These are phyloP conservation scores for Chromis chromis DNA, from an alignment of 2,797 vertebrate species.

Conservation along the genomic window DNA sequence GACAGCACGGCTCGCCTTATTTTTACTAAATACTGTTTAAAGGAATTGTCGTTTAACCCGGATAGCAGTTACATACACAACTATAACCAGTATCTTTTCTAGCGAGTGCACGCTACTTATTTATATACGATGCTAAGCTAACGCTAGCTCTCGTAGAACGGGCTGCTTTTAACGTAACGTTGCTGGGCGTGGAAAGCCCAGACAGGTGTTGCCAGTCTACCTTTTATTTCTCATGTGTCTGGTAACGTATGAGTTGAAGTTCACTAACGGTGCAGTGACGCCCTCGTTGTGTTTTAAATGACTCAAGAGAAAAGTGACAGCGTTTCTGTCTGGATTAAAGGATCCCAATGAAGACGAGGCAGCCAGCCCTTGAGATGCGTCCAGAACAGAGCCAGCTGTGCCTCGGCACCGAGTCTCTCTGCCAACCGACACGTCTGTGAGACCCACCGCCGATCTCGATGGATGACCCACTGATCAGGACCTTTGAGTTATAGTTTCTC, in stretches of 20 bases:
- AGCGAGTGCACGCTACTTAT: background rate
- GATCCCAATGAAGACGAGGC: constrained; percentile 34
- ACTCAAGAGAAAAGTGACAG: background rate
- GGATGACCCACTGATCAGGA: constrained; percentile 65
- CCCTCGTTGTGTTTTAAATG: too few relatives aligned
- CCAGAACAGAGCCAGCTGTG: constrained; percentile 66
- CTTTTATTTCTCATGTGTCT: constrained; percentile 15
- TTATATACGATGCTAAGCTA: constrained; percentile 45
- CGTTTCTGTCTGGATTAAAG: constrained; percentile 39
- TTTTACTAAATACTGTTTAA: accelerated
- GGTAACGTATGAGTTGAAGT: background rate
- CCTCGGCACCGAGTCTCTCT: constrained; percentile 44
- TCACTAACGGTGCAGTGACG: background rate
- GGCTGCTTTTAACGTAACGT: constrained; percentile 42
- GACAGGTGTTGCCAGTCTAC: constrained; percentile 67
- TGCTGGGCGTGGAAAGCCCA: constrained; percentile 74
- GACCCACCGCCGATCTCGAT: constrained; percentile 48
- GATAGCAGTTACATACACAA: accelerated
- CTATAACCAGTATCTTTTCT: accelerated
- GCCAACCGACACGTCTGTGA: constrained; percentile 31
- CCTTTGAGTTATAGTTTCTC: constrained; percentile 44
- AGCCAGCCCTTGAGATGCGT: constrained; percentile 60
- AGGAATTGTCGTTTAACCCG: accelerated
- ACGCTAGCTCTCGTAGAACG: constrained; percentile 47
- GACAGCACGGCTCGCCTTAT: background rate